Evolutionary conservation across 2,888 invertebrate species (phyloP), one percentile per base, ranked within the genome.

Genomic region (Pyrgus malvae): DNA sequence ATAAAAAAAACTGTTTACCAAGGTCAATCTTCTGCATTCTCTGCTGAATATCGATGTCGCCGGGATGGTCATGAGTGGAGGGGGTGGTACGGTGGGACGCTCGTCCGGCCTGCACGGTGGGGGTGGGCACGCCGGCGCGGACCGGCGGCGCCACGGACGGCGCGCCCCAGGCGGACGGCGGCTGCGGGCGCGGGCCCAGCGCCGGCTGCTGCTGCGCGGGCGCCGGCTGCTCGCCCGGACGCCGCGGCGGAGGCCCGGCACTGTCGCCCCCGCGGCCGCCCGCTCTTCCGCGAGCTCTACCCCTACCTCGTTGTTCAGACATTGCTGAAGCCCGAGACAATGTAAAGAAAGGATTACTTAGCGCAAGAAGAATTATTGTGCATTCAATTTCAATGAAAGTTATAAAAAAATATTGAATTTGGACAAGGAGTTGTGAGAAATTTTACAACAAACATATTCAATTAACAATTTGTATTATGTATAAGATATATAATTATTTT

Each of bases 101-200:
- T 1, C 88, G 71, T 2, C 88, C 87, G 1, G 69, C 77, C 33
- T 67, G 70, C 0, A 65, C 72, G 0, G 79, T 56, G 0, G 78
- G 78, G 0, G 79, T 59, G 0, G 85, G 84, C 1, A 72, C 76
- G 0, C 83, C 82, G 0, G 86, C 82, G 6, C 86, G 67, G 0
- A 83, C 78, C 0, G 82, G 78, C 1, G 83, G 80, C 0, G 76
- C 76, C 0, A 70, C 74, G 0, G 78, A 54, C 0, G 86, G 86
- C 9, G 83, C 76, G 0, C 81, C 87, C 87, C 88, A 89, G 0
- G 88, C 83, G 0, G 80, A 72, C 0, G 86, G 83, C 2, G 85
- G 85, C 57, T 82, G 83, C 1, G 85, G 83, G 0, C 84, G 76
- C 1, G 84, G 83, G 0, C 70, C 70, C 3, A 64, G 66, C 17